Evolutionary conservation across 2,888 invertebrate species (phyloP), one percentile per base, ranked within the genome.

Genomic region (Liopterus haemorrhoidalis): DNA sequence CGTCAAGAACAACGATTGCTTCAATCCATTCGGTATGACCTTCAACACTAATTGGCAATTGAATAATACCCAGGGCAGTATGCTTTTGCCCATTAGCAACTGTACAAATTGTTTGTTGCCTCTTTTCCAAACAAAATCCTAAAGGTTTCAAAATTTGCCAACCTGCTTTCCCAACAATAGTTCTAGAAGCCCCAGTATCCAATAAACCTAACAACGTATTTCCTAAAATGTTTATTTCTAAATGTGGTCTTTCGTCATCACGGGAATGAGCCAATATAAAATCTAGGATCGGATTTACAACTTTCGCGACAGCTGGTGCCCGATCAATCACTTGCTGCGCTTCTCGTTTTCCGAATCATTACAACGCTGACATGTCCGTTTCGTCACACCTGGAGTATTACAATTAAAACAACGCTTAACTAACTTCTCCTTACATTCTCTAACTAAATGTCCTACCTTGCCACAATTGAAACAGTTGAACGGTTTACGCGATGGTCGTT

Each of bases 171-270:
- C 22, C 22, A 22, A 22, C 6, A 8, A 22, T 22, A 8, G 22
- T 8, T 8, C 5, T 5, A 8, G 22, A 5, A 8, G 22, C 22
- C 3, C 22, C 22, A 22, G 22, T 8, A 22, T 22, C 22, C 5
- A 8, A 8, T 22, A 22, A 8, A 8, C 22, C 22, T 5, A 5
- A 22, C 5, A 22, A 8, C 6, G 5, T 14, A 5, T 15, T 22
- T 2, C 36, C 27, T 11, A 36, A 42, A 3, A 42, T 16, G 4
- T 3, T 9, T 5, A 42, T 18, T 25, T 42, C 36, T 4, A 42
- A 14, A 42, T 36, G 36, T 4, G 42, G 36, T 21, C 42, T n/a
- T 19, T 27, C 11, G 20, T 44, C 38, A 3, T 31, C 27, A 5
- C 8, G 18, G 4, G 27, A 11, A 16, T 25, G 25, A 6, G 27